Percentiles rank a stretch among this genome's conserved stretches.
Conservation (phyloP, 2,888 invertebrate species). For the Lithophane ornitopus region DNA sequence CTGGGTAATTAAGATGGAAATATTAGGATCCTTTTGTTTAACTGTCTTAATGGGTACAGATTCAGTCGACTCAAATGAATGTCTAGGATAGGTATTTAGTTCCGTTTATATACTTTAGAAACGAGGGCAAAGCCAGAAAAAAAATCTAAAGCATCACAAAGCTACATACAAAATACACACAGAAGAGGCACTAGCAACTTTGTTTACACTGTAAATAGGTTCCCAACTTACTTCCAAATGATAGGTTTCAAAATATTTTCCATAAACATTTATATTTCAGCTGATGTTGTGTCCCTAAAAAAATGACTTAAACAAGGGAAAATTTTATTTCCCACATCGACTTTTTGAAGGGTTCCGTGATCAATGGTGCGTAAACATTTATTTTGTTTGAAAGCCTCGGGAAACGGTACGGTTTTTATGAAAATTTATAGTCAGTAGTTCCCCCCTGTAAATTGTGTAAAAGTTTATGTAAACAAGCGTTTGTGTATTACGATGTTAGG, state of each 20-base stretch:
- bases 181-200: background rate
- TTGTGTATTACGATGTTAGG: constrained; percentile 59
- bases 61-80: too few relatives aligned
- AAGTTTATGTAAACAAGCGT: constrained; percentile 66
- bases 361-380: constrained; percentile 77
- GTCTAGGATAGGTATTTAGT: background rate
- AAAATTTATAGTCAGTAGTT: constrained; percentile 71
- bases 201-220: constrained; percentile 39
- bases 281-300: constrained; percentile 35
- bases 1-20: background rate
- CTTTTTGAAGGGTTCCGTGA: constrained; percentile 65
- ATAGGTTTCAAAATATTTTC: constrained; percentile 32
- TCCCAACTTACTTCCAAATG: constrained; percentile 33
- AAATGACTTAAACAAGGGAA: constrained; percentile 20
- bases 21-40: background rate
- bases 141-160: background rate
- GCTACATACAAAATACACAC: constrained; percentile 2
- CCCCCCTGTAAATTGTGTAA: constrained; percentile 63
- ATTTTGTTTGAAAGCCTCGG: constrained; percentile 67
- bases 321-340: constrained; percentile 56
- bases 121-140: background rate
- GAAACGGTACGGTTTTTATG: constrained; percentile 69
- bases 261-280: constrained; percentile 23
- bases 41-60: background rate
- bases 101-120: background rate